A percentile compares a stretch with the other conserved stretches of the same genome.
Evolutionary conservation across 1,140 invertebrate species (phyloP).

Genomic region (Metopolophium dirhodum): DNA sequence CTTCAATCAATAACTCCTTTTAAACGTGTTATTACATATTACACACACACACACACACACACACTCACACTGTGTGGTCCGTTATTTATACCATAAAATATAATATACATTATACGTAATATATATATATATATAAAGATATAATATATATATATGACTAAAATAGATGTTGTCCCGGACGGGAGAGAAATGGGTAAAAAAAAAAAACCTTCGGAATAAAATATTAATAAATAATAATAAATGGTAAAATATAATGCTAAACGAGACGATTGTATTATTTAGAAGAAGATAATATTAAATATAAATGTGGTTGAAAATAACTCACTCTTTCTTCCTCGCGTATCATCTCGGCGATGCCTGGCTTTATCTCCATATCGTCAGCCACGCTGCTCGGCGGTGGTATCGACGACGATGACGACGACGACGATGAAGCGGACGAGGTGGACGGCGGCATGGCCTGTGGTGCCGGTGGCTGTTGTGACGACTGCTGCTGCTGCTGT

Average conservation of each 20-base stretch:
- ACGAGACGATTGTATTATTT: constrained; percentile 2
- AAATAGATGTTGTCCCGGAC: constrained; percentile 24
- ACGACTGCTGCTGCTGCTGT: constrained; percentile 12
- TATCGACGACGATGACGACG: constrained; percentile 37
- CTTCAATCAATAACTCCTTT: constrained; percentile 56
- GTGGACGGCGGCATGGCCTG: constrained; percentile 58
- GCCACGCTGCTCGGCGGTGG: constrained; percentile 61
- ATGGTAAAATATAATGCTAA: background rate
- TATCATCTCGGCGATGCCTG: constrained; percentile 93
- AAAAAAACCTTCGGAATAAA: constrained; percentile 12
- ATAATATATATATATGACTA: background rate
- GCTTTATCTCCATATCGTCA: constrained; percentile 91
- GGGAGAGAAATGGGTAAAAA: background rate
- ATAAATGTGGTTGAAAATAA: constrained; percentile 61
- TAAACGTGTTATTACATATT: constrained; percentile 53
- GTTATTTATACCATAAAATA: constrained; percentile 40
- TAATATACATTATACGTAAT: background rate
- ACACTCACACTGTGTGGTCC: constrained; percentile 38
- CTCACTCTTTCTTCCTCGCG: constrained; percentile 94
- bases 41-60: constrained; percentile 27
- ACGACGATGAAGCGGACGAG: constrained; percentile 62
- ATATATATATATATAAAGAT: background rate
- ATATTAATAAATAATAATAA: background rate
- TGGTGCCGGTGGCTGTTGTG: constrained; percentile 58
- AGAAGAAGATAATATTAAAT: background rate